Conservation (phyloP, 2,113 vertebrate species). For the Strix uralensis region DNA sequence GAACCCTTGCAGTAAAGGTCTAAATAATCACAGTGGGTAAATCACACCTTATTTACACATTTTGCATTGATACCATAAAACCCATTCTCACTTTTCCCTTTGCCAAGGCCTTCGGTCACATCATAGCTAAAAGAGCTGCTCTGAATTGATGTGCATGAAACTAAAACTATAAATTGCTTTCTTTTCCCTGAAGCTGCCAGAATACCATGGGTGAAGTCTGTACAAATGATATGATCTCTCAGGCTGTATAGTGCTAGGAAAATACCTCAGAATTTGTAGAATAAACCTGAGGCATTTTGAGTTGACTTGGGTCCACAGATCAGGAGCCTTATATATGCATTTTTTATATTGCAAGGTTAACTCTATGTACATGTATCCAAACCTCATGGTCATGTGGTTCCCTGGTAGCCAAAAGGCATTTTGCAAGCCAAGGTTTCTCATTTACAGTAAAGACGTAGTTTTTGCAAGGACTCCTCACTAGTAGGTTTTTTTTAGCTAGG, state of each 20-base stretch:
- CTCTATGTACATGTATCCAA: neutral
- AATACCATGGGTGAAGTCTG: neutral
- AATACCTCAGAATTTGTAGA: neutral
- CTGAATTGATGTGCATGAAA: neutral
- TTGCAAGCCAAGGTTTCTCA: neutral
- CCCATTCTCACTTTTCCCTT: neutral
- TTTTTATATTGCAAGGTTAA: neutral
- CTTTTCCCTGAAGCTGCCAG: neutral
- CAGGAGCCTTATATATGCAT: neutral
- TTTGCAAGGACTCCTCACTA: neutral
- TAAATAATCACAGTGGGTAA: neutral
- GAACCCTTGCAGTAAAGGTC: neutral
- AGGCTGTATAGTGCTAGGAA: neutral
- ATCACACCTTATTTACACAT: neutral
- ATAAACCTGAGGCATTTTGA: neutral
- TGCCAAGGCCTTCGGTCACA: neutral
- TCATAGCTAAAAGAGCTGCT: neutral
- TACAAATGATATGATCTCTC: neutral
- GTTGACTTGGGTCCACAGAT: neutral
- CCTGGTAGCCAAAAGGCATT: neutral
- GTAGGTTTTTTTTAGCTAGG: neutral
- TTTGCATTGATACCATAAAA: neutral
- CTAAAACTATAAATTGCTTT: neutral
- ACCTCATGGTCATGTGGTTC: neutral
- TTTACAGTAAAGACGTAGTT: neutral